Percentiles rank a stretch among this genome's conserved stretches.
Evolutionary conservation across 2,888 invertebrate genomes (phyloP).

Genomic region (Chromoteleia sp.): DNA sequence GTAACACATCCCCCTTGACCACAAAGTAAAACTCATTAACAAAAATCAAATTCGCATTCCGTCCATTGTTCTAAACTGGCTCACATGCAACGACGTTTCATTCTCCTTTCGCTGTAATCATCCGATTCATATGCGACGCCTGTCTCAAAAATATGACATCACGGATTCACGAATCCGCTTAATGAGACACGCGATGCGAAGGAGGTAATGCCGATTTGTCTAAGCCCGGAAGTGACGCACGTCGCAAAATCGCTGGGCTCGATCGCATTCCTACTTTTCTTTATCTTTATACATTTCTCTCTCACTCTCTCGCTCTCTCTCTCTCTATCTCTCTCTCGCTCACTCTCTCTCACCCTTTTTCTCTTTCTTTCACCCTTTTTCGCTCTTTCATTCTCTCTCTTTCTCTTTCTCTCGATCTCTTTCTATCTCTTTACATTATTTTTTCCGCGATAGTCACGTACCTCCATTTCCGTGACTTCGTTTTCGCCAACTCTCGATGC

Average conservation of each 20-base stretch:
- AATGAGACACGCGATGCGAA: conserved; percentile 52
- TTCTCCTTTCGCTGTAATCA: conserved; percentile 51
- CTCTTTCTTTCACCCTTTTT: not conserved
- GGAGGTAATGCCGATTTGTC: conserved; percentile 51
- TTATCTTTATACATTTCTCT: conserved; percentile 11
- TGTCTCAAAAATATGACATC: conserved; percentile 63
- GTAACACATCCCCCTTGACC: not conserved
- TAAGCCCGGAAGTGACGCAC: conserved; percentile 66
- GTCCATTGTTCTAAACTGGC: conserved; percentile 22
- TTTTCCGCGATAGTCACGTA: conserved; percentile 72
- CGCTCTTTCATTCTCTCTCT: not conserved
- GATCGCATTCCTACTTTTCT: conserved; percentile 29
- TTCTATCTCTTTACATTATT: not conserved
- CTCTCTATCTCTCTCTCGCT: not conserved
- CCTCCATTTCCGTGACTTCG: conserved; percentile 82
- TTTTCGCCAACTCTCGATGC: conserved; percentile 79
- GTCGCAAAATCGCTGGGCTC: conserved; percentile 42
- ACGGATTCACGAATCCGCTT: conserved; percentile 48
- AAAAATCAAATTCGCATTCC: conserved; percentile 43
- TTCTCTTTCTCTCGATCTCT: too few relatives aligned
- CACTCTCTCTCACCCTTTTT: too few relatives aligned
- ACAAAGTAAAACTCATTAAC: conserved; percentile 8
- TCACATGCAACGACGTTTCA: conserved; percentile 42
- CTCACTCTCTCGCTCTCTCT: not conserved
- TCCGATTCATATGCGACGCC: conserved; percentile 59